phyloP scores from a whole-genome alignment of 2,797 vertebrate genomes.

The Lindbergichthys nudifrons region DNA sequence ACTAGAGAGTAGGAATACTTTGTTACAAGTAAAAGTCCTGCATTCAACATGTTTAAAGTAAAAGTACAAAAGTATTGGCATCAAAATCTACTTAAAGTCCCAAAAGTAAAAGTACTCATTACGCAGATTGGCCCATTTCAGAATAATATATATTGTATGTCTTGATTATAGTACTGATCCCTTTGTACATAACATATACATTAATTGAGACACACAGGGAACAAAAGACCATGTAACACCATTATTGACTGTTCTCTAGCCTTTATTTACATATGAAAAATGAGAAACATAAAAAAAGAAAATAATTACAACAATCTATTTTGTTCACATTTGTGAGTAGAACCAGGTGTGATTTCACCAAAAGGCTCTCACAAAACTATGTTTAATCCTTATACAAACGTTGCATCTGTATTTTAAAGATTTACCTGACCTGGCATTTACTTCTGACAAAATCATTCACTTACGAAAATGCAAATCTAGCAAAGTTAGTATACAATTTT shows the following conservation, averaged over 20 bases:
- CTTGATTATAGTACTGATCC: too few relatives aligned
- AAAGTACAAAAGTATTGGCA: too few relatives aligned
- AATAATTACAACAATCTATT: neutral
- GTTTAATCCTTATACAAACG: neutral
- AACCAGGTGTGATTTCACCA: neutral
- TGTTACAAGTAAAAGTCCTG: too few relatives aligned
- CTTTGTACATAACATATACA: neutral
- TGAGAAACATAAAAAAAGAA: conserved; percentile 19
- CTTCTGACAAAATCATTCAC: neutral
- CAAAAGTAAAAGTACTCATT: too few relatives aligned
- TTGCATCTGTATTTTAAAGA: neutral
- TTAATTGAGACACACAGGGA: neutral
- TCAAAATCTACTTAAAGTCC: too few relatives aligned
- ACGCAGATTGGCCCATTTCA: too few relatives aligned
- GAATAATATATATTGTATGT: too few relatives aligned
- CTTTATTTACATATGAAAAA: conserved; percentile 53
- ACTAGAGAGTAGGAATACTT: too few relatives aligned
- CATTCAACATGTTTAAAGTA: too few relatives aligned
- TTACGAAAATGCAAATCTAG: neutral
- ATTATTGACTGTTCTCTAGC: conserved; percentile 4
- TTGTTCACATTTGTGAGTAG: neutral
- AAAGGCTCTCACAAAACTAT: neutral
- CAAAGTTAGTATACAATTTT: neutral
- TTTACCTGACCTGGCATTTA: neutral
- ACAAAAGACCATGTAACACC: neutral